These are phyloP conservation scores for Hylomyscus alleni DNA, from an alignment of 2,797 vertebrate species.

Conservation along the genomic window DNA sequence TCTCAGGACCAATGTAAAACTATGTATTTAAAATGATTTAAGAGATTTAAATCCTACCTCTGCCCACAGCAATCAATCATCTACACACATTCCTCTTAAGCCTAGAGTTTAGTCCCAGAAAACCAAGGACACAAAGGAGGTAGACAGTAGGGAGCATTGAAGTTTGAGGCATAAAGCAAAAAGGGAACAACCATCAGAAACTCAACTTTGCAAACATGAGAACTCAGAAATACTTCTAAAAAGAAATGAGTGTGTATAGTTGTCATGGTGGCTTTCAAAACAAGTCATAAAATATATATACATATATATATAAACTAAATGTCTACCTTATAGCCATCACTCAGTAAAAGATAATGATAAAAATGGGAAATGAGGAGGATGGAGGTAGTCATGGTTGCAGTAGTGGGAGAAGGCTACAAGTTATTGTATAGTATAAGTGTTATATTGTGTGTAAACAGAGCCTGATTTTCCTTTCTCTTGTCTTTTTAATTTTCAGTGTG, in stretches of 20 bases:
- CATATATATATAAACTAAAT: background rate
- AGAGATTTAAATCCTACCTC: background rate
- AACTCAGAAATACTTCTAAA: background rate
- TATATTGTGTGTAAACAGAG: background rate
- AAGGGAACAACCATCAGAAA: background rate
- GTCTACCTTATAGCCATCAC: background rate
- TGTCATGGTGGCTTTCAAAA: conserved; percentile 2
- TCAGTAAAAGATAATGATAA: background rate
- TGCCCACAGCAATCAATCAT: background rate
- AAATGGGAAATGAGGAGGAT: background rate
- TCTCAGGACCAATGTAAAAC: conserved; percentile 34
- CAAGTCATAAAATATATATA: background rate
- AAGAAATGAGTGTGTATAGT: background rate
- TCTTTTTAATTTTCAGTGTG: conserved; percentile 81
- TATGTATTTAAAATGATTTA: conserved; percentile 33
- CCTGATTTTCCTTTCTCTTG: conserved; percentile 50
- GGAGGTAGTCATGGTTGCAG: background rate
- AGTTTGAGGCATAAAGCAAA: background rate
- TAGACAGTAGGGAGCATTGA: background rate
- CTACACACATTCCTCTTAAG: conserved; percentile 28
- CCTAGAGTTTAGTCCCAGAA: background rate
- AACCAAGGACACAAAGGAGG: background rate
- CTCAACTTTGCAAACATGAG: conserved; percentile 21
- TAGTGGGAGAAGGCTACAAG: background rate
- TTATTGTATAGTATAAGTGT: background rate